Conservation (phyloP, 2,113 vertebrate species). For the Tichodroma muraria region DNA sequence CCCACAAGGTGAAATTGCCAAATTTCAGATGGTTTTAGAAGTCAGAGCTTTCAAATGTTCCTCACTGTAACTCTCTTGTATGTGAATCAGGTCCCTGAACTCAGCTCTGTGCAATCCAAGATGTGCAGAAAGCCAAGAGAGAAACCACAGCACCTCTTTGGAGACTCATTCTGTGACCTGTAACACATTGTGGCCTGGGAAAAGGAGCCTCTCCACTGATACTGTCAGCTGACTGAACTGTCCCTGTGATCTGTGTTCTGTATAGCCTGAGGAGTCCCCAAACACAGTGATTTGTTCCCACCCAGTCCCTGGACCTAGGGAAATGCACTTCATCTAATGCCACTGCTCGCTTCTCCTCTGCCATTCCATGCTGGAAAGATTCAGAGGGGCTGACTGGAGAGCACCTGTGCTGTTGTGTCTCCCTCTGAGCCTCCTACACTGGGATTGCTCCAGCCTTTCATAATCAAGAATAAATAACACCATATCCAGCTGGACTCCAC, state of each 20-base stretch:
- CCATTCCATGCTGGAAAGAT: not conserved
- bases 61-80: not conserved
- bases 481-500: not conserved
- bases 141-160: not conserved
- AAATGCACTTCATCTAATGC: accelerated
- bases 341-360: not conserved
- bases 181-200: not conserved
- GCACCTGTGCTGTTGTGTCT: not conserved
- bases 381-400: not conserved
- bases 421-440: not conserved
- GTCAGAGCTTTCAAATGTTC: not conserved
- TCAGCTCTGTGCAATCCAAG: not conserved
- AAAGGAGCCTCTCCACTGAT: not conserved
- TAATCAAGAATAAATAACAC: accelerated
- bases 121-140: not conserved
- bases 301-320: not conserved
- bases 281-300: not conserved
- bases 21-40: not conserved
- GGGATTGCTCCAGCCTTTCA: not conserved
- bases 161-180: not conserved
- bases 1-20: accelerated
- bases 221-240: not conserved
- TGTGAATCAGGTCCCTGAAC: not conserved
- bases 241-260: not conserved
- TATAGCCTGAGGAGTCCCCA: not conserved